phyloP scores from a whole-genome alignment of 2,888 invertebrate species.

The Globia sparganii region DNA sequence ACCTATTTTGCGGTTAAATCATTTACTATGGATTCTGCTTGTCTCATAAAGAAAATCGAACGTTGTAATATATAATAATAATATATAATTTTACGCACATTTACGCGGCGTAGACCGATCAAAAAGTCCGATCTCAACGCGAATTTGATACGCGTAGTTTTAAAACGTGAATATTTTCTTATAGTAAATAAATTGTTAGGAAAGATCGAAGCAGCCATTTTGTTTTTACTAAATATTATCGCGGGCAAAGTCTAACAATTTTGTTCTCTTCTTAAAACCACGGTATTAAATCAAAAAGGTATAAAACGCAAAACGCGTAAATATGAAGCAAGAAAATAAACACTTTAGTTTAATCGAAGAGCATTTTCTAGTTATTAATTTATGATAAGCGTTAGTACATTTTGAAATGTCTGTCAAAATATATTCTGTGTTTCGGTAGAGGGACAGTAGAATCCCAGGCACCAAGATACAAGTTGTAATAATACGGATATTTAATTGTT shows the following conservation, averaged over 20 bases:
- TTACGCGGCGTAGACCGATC: slow-evolving; percentile 45
- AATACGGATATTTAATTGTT: slow-evolving; percentile 17
- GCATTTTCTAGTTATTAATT: slow-evolving; percentile 62
- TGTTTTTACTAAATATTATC: slow-evolving; percentile 8
- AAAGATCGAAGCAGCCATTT: slow-evolving; percentile 26
- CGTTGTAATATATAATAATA: slow-evolving; percentile 16
- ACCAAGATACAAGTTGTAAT: slow-evolving; percentile 39
- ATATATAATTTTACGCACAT: slow-evolving; percentile 32
- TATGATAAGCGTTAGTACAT: slow-evolving; percentile 43
- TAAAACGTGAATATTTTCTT: slow-evolving; percentile 1
- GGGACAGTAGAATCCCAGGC: slow-evolving; percentile 8
- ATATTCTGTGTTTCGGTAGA: slow-evolving; percentile 21
- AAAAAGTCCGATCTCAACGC: slow-evolving; percentile 59
- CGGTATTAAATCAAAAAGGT: not conserved
- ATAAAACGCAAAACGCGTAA: slow-evolving; percentile 9
- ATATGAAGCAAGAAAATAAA: not conserved
- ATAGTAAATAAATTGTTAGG: not conserved
- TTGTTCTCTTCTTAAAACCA: slow-evolving; percentile 1
- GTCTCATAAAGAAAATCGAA: slow-evolving; percentile 10
- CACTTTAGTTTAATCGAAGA: slow-evolving; percentile 33
- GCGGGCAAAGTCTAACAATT: not conserved
- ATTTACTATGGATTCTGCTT: slow-evolving; percentile 5
- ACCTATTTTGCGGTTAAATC: not conserved
- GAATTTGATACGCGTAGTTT: not conserved
- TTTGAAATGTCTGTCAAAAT: slow-evolving; percentile 16